phyloP scores from a whole-genome alignment of 2,888 invertebrate genomes.

The Microplitis manilae region DNA sequence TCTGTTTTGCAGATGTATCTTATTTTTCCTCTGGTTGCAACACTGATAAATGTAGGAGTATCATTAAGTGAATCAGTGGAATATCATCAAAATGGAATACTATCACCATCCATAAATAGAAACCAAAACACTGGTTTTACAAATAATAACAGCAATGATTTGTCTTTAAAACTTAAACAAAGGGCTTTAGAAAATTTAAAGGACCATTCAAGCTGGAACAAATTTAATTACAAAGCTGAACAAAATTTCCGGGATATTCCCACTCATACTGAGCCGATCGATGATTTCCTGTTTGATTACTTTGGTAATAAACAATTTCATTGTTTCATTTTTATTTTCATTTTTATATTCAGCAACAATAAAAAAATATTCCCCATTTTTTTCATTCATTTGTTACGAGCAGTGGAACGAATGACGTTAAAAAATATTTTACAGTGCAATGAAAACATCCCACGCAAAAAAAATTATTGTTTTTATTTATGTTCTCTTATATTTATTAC shows the following conservation, averaged over 20 bases:
- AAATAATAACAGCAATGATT: slow-evolving; percentile 8
- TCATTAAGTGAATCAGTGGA: slow-evolving; percentile 49
- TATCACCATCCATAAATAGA: slow-evolving; percentile 14
- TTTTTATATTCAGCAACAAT: too few species aligned
- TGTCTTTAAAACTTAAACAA: slow-evolving; percentile 20
- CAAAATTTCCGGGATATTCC: slow-evolving; percentile 26
- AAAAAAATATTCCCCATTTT: too few species aligned
- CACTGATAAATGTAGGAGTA: slow-evolving; percentile 45
- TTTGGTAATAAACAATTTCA: slow-evolving; percentile 29
- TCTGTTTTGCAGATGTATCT: slow-evolving; percentile 44
- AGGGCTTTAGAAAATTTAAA: slow-evolving; percentile 20
- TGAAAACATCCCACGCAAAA: too few species aligned
- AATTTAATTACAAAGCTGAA: slow-evolving; percentile 17
- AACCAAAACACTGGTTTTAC: slow-evolving; percentile 19
- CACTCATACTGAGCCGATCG: slow-evolving; percentile 7
- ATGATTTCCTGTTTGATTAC: slow-evolving; percentile 30
- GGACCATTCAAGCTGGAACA: slow-evolving; percentile 30
- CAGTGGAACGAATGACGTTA: too few species aligned
- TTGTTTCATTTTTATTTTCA: too few species aligned
- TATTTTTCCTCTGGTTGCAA: slow-evolving; percentile 44
- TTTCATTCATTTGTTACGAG: too few species aligned
- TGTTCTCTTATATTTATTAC: too few species aligned
- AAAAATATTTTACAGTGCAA: too few species aligned
- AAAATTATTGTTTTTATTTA: too few species aligned
- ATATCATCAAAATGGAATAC: slow-evolving; percentile 21